phyloP scores from a whole-genome alignment of 2,797 vertebrate species.

The Neostethus bicornis region DNA sequence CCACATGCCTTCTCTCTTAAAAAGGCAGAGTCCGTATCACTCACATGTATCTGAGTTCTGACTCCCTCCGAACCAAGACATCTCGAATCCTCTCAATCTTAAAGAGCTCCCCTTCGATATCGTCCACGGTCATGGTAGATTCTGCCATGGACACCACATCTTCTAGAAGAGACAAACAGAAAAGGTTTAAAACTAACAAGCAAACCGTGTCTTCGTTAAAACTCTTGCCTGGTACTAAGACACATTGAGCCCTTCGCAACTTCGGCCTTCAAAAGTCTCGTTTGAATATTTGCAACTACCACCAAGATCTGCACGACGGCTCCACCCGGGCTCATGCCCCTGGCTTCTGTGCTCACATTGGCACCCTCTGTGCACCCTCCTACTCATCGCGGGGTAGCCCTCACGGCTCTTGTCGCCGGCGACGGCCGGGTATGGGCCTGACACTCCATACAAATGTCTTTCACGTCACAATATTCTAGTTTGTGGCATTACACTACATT shows the following conservation, averaged over 20 bases:
- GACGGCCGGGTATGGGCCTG: no score
- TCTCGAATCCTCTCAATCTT: conserved; percentile 90
- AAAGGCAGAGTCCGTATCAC: conserved; percentile 37
- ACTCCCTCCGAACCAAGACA: conserved; percentile 88
- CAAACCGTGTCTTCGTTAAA: not conserved
- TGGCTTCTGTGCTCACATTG: no score
- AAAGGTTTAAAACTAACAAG: not conserved
- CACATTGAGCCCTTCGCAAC: no score
- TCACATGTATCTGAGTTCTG: conserved; percentile 92
- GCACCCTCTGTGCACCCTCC: no score
- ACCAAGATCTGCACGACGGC: no score
- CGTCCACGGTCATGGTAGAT: conserved; percentile 84
- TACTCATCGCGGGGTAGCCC: no score
- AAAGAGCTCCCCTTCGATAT: conserved; percentile 89
- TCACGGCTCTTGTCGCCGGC: no score
- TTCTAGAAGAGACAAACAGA: conserved; percentile 40
- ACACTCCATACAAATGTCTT: conserved; percentile 1
- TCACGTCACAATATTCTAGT: not conserved
- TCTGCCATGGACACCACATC: conserved; percentile 90
- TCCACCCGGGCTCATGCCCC: no score
- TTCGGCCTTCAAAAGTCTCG: no score
- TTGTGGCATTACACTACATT: not conserved
- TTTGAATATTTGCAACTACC: no score
- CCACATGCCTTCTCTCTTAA: no score
- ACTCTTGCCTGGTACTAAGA: no score